Evolutionary conservation across 2,888 invertebrate species (phyloP), one percentile per base, ranked within the genome.

Genomic region (Zygothrica quintamaculata): DNA sequence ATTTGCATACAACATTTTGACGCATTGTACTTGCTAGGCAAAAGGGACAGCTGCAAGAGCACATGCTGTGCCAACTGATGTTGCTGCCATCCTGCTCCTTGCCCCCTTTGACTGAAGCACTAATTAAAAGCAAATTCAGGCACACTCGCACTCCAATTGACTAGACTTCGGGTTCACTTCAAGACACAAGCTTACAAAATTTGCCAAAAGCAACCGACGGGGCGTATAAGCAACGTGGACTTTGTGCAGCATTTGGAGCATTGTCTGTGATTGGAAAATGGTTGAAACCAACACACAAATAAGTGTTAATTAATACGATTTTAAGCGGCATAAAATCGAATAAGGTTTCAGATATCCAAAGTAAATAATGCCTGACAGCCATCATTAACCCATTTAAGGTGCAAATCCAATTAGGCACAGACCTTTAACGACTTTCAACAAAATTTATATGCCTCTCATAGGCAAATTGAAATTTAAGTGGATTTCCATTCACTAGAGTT

Each of bases 61-160:
- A 52, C 66, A 66, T 51, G 66, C 71, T 57, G 64, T 39, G 59
- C 61, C 70, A 66, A 55, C 40, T 65, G 47, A 50, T 36, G 59
- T 43, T 43, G 22, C 50, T 12, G 36, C 5, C 0, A n/a, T 12
- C 8, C 18, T 3, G 7, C 13, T 39, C 25, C 26, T 25, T 56
- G 47, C 39, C 47, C 34, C 22, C 43, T 6, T 46, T 55, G 31
- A 47, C 42, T 76, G 37, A 58, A 55, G 62, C 81, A 68, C 78
- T 79, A 79, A 77, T 77, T 77, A 77, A 77, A 78, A 77, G 79
- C 77, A 77, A 78, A 78, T 78, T 77, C 68, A 76, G 74, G 76
- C 74, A 62, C 46, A 57, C 78, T 69, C 42, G 26, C 26, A 37
- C 59, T 29, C 51, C 52, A 26, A 7, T 25, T n/a, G n/a, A 18